Percentiles rank a stretch among this genome's conserved stretches.
Evolutionary conservation across 2,113 vertebrate genomes (phyloP).

Genomic region (Chloroceryle aenea): DNA sequence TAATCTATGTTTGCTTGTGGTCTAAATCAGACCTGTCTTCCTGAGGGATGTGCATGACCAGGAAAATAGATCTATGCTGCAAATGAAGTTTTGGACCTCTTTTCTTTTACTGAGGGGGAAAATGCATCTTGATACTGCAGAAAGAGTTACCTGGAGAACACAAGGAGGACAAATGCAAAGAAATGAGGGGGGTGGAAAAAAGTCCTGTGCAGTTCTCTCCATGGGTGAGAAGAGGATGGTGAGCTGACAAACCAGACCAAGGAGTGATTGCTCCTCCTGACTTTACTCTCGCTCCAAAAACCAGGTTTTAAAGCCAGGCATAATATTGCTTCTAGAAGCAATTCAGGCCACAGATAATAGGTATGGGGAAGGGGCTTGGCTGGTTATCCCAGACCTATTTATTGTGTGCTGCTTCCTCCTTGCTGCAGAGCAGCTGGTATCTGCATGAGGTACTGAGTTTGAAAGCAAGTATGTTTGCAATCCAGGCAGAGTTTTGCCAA

Average conservation of each 20-base stretch:
- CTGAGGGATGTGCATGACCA: neutral
- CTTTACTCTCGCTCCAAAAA: fast-evolving
- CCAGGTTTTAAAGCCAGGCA: neutral
- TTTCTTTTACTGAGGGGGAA: neutral
- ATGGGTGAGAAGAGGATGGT: neutral
- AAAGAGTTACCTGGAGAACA: neutral
- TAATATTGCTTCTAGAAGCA: neutral
- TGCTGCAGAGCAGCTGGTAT: neutral
- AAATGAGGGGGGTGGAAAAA: too few species aligned
- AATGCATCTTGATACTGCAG: neutral
- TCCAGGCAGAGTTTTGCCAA: neutral
- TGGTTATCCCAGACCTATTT: neutral
- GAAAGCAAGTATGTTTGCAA: neutral
- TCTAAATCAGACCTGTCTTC: neutral
- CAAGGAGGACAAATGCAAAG: neutral
- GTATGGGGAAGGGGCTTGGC: neutral
- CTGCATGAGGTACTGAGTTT: neutral
- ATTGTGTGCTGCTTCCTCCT: neutral
- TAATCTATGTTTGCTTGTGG: neutral
- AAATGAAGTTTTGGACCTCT: neutral
- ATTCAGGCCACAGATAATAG: neutral
- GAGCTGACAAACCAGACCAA: neutral
- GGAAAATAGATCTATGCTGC: neutral
- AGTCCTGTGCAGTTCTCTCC: neutral
- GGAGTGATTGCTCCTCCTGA: neutral